Percentiles rank a stretch among this genome's conserved stretches.
phyloP scores from a whole-genome alignment of 1,140 invertebrate species.

The Teleogryllus occipitalis region DNA sequence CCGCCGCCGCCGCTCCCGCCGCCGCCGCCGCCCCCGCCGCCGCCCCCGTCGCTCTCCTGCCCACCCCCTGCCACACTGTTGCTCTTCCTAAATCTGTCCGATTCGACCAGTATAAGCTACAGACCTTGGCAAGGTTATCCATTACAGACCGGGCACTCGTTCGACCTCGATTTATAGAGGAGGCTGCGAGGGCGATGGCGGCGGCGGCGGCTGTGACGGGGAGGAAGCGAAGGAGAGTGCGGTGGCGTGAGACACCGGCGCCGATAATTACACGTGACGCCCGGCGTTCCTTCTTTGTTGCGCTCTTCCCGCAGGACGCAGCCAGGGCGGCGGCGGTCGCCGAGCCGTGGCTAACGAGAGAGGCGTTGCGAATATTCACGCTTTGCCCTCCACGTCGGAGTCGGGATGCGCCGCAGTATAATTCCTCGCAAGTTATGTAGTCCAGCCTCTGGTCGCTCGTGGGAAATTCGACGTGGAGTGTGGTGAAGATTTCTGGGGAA shows the following conservation, averaged over 20 bases:
- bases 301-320: not conserved
- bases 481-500: not conserved
- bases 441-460: no score
- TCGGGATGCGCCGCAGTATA: not conserved
- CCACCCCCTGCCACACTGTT: conserved; percentile 2
- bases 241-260: not conserved
- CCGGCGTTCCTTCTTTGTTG: not conserved
- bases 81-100: not conserved
- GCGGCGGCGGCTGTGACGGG: no score
- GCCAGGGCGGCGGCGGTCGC: no score
- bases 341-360: not conserved
- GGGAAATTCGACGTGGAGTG: not conserved
- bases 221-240: no score
- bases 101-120: not conserved
- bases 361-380: not conserved
- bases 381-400: not conserved
- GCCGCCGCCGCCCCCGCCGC: no score
- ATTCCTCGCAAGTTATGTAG: not conserved
- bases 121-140: not conserved
- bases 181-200: no score
- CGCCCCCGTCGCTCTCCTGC: not conserved
- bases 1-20: no score
- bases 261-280: not conserved
- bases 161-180: conserved; percentile 1
- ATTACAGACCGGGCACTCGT: not conserved